These are phyloP conservation scores for Taurulus bubalis DNA, from an alignment of 2,113 vertebrate species.

Conservation along the genomic window DNA sequence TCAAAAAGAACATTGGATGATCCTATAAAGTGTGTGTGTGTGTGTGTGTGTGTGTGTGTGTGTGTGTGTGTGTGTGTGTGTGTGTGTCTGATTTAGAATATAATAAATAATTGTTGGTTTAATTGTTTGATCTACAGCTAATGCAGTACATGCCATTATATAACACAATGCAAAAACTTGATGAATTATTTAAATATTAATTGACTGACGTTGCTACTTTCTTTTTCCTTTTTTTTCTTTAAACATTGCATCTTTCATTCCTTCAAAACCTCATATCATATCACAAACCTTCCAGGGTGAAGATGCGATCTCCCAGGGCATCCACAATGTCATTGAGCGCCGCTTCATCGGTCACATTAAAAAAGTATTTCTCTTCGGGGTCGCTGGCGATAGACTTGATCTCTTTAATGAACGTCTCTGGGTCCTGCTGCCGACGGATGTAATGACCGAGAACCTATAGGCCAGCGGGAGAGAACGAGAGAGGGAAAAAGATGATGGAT, in stretches of 20 bases:
- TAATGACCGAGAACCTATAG: conserved; percentile 93
- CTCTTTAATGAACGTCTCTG: conserved; percentile 92
- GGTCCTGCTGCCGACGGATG: conserved; percentile 92
- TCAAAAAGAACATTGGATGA: not conserved
- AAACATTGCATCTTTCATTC: not conserved
- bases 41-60: not conserved
- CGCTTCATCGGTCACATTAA: conserved; percentile 95
- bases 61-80: not conserved
- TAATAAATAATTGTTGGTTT: too few relatives aligned
- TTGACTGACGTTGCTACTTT: not conserved
- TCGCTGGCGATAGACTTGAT: conserved; percentile 95
- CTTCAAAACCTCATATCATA: not conserved
- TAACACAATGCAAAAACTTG: not conserved
- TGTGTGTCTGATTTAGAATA: not conserved
- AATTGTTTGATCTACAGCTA: not conserved
- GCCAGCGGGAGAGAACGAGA: conserved; percentile 15
- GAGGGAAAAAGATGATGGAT: conserved; percentile 7
- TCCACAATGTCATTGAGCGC: conserved; percentile 97
- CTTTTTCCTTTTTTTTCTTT: not conserved
- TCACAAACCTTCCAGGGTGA: conserved; percentile 92
- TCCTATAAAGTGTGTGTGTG: not conserved
- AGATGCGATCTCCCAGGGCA: conserved; percentile 93
- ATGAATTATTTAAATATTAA: not conserved
- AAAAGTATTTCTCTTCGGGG: conserved; percentile 94
- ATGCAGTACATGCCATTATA: not conserved